Evolutionary conservation across 1,140 invertebrate species (phyloP), one percentile per base, ranked within the genome.

Genomic region (Oscheius sp.): DNA sequence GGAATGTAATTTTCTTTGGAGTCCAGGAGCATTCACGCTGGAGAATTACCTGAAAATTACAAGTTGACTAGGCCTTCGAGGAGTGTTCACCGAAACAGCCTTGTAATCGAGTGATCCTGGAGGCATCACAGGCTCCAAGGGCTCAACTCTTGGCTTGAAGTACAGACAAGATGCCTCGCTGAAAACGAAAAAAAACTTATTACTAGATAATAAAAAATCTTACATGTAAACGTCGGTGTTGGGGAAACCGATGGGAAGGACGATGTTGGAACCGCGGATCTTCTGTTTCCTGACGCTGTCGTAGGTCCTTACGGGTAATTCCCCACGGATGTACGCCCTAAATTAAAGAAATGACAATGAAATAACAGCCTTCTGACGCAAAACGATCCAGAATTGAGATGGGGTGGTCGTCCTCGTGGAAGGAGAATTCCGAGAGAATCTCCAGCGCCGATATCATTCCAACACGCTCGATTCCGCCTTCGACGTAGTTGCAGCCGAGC

Each of bases 371-470:
- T 42, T 26, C 68, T 62, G 23, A 73, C 71, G 49, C 46, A 52
- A 77, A 77, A 34, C 75, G 32, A 46, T 77, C 75, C 3, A 77
- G 49, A 49, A 77, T 65, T 13, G 68, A 55, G 18, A 61, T 46
- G 23, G 75, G 75, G 66, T 77, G 75, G 15, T 73, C 65, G 26
- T 77, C 75, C 46, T 77, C 72, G 35, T 72, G 23, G 10, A 61
- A 31, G 2, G 75, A 58, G 49, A 77, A 77, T 61, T 75, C 75
- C 35, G 64, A 36, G 13, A 77, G 35, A 58, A 77, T 75, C 15
- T 77, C 75, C 13, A 77, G 52, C 1, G 63, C 75, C 0, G 75
- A 70, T 28, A 77, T 65, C 1, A 74, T 64, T 2, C 75, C 75
- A 15, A 77, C 45, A 4, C 46, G 29, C 35, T 69, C 52, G 3